Evolutionary conservation across 2,888 invertebrate genomes (phyloP).

Genomic region (Eutolmus rufibarbis): DNA sequence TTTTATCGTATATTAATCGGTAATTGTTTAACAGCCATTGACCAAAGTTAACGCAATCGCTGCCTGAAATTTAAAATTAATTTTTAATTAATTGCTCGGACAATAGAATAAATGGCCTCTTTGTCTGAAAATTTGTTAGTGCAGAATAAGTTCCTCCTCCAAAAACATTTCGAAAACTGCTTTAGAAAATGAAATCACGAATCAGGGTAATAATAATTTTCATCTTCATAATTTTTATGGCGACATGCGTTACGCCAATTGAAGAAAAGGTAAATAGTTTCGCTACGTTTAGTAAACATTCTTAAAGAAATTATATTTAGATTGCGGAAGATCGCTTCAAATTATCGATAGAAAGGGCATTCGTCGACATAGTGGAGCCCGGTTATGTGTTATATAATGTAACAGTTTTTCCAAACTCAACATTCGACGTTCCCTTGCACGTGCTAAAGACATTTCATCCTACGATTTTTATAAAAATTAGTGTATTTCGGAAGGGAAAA

Average conservation of each 20-base stretch:
- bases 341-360: neutral
- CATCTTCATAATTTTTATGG: neutral
- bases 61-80: neutral
- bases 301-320: neutral
- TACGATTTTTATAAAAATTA: neutral
- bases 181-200: neutral
- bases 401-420: neutral
- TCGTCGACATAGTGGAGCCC: neutral
- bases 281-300: neutral
- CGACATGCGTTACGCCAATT: neutral
- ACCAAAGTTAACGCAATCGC: neutral
- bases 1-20: neutral
- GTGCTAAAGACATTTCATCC: neutral
- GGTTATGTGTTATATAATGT: neutral
- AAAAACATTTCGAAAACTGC: neutral
- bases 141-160: neutral
- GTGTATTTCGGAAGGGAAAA: neutral
- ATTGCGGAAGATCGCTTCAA: neutral
- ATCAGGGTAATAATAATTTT: neutral
- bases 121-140: neutral
- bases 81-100: neutral
- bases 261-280: neutral
- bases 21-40: neutral
- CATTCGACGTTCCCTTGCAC: neutral
- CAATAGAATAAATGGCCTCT: neutral